Evolutionary conservation across 2,797 vertebrate genomes (phyloP).

Genomic region (Poeciliopsis gracilis): DNA sequence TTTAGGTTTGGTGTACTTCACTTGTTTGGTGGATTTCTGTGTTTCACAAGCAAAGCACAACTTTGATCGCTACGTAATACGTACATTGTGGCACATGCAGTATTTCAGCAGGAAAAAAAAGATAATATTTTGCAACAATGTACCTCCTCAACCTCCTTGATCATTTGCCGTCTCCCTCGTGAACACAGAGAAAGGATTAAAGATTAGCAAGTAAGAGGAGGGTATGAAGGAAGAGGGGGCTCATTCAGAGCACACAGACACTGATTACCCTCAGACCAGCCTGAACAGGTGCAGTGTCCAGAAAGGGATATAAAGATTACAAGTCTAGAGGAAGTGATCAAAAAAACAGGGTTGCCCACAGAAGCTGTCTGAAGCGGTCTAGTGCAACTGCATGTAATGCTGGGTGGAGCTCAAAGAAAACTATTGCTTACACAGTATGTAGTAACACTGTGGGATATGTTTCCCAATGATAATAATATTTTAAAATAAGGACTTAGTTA

Average conservation of each 20-base stretch:
- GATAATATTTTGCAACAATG: constrained; percentile 23
- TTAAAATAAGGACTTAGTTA: neutral
- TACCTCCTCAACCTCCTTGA: constrained; percentile 11
- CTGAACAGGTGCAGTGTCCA: constrained; percentile 32
- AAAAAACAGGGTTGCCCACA: constrained; percentile 9
- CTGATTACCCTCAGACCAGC: constrained; percentile 40
- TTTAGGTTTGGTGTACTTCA: neutral
- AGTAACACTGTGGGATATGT: constrained; percentile 10
- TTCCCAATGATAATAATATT: constrained; percentile 4
- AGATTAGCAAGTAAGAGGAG: constrained; percentile 57
- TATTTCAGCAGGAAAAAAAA: neutral
- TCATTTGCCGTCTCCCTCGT: constrained; percentile 23
- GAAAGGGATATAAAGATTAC: constrained; percentile 27
- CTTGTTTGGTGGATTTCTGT: neutral
- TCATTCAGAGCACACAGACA: constrained; percentile 26
- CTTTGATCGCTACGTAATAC: too few relatives aligned
- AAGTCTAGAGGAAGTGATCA: constrained; percentile 15
- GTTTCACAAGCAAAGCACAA: neutral
- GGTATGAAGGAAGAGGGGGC: constrained; percentile 40
- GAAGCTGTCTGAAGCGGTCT: constrained; percentile 14
- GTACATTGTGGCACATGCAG: neutral
- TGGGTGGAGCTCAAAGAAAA: constrained; percentile 29
- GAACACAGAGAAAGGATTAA: constrained; percentile 61
- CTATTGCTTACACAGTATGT: constrained; percentile 22
- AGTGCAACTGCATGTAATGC: constrained; percentile 24